phyloP scores from a whole-genome alignment of 2,797 vertebrate species.

The Sciurus carolinensis region DNA sequence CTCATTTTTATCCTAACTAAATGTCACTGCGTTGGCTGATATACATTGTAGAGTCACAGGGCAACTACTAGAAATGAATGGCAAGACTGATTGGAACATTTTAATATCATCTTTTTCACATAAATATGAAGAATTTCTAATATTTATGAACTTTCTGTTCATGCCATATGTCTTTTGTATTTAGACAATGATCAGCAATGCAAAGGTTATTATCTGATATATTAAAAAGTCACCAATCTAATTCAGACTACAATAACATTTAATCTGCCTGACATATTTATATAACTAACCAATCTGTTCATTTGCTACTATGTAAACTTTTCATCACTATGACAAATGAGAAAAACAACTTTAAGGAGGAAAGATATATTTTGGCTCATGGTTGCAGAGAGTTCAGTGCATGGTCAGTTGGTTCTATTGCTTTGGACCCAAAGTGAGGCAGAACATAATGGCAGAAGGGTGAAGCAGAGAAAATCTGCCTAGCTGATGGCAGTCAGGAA shows the following conservation, averaged over 20 bases:
- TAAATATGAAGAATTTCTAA: not conserved
- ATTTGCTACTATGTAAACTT: not conserved
- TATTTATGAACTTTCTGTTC: not conserved
- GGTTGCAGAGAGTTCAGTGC: not conserved
- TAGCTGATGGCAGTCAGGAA: not conserved
- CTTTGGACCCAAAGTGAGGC: not conserved
- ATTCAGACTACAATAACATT: not conserved
- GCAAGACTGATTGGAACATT: not conserved
- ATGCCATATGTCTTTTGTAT: not conserved
- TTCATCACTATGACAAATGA: not conserved
- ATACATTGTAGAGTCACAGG: not conserved
- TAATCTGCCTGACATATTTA: not conserved
- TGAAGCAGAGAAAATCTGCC: not conserved
- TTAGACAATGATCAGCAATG: constrained; percentile 7
- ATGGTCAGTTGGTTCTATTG: no score
- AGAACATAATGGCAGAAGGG: not conserved
- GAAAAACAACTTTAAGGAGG: not conserved
- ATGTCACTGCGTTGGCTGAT: not conserved
- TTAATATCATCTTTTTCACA: constrained; percentile 51
- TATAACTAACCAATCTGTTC: constrained; percentile 37
- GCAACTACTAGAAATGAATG: not conserved
- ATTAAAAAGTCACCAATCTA: constrained; percentile 28
- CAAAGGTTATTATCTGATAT: constrained; percentile 19
- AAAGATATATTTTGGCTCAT: not conserved
- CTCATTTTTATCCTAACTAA: constrained; percentile 30